Percentiles rank a stretch among this genome's conserved stretches.
phyloP scores from a whole-genome alignment of 2,888 invertebrate genomes.

The Rotaria sp. region DNA sequence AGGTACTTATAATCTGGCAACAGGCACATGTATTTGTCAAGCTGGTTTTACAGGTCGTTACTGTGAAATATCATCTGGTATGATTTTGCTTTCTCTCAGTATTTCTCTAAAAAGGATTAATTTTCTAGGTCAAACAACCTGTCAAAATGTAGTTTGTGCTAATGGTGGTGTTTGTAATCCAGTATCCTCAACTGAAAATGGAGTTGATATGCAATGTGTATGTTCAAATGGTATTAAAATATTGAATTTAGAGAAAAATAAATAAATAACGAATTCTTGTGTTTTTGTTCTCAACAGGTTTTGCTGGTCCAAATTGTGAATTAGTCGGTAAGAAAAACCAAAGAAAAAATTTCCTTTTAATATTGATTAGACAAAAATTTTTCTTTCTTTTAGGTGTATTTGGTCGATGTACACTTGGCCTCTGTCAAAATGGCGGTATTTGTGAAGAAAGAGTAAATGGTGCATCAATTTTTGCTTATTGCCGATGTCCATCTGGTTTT shows the following conservation, averaged over 20 bases:
- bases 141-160: conserved; percentile 8
- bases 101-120: not conserved
- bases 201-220: not conserved
- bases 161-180: conserved; percentile 8
- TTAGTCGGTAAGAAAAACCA: not conserved
- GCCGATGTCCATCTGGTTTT: not conserved
- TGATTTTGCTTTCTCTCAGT: not conserved
- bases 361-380: not conserved
- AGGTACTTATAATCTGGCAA: not conserved
- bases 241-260: not conserved
- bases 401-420: not conserved
- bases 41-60: not conserved
- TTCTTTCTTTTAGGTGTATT: not conserved
- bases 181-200: not conserved
- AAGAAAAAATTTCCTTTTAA: not conserved
- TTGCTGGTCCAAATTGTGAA: not conserved
- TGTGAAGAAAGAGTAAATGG: not conserved
- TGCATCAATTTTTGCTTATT: not conserved
- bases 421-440: not conserved
- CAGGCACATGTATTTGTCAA: not conserved
- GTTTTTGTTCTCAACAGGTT: not conserved
- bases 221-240: not conserved
- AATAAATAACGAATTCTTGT: too few species aligned
- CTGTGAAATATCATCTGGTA: not conserved
- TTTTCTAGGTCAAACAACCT: not conserved